These are phyloP conservation scores for Rachycentron canadum DNA, from an alignment of 2,797 vertebrate species.

Conservation along the genomic window DNA sequence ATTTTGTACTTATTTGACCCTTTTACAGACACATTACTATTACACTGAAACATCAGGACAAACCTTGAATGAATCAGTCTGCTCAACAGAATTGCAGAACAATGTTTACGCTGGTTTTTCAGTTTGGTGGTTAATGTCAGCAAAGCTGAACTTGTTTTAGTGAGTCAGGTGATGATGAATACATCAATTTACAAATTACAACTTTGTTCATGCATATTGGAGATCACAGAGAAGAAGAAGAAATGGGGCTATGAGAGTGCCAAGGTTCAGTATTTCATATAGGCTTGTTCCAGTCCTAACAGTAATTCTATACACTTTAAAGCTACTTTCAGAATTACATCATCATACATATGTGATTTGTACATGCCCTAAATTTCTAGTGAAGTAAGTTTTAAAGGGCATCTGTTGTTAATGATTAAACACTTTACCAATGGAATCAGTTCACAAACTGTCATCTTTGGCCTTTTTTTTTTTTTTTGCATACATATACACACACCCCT, in stretches of 20 bases:
- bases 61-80: not conserved
- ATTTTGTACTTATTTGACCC: not conserved
- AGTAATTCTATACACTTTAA: rapidly evolving
- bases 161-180: not conserved
- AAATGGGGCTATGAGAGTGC: too few relatives aligned
- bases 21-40: not conserved
- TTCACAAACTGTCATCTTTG: not conserved
- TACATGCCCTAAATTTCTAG: not conserved
- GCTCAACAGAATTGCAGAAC: not conserved
- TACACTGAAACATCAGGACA: conserved; percentile 1
- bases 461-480: not conserved
- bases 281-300: too few relatives aligned
- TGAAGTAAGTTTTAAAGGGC: conserved; percentile 22
- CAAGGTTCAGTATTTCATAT: too few relatives aligned
- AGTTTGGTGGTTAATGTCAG: not conserved
- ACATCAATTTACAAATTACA: not conserved
- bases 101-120: conserved; percentile 1
- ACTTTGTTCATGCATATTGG: not conserved
- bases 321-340: not conserved
- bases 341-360: not conserved
- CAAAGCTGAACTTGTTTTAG: not conserved
- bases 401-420: conserved; percentile 16
- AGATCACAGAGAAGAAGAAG: too few relatives aligned
- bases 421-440: not conserved
- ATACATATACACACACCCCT: not conserved